Evolutionary conservation across 2,113 vertebrate genomes (phyloP), one percentile per base, ranked within the genome.

Genomic region (Galemys pyrenaicus): DNA sequence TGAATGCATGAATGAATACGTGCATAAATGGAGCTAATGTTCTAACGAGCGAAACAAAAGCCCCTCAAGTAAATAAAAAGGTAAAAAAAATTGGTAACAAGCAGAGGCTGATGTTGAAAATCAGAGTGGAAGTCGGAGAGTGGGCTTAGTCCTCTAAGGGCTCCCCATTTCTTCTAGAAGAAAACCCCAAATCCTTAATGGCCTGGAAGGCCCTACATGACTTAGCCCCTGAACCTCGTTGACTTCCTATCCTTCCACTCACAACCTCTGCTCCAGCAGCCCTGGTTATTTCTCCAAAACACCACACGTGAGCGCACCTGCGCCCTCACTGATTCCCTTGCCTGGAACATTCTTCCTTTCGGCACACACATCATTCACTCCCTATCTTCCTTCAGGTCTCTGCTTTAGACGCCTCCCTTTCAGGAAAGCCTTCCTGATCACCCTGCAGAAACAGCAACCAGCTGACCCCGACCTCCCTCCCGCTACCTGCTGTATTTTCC

Each of bases 201-300:
- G 67, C 28, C 39, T 46, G 54, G 6, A 24, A 79, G 73, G 41
- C 71, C 77, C 22, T 15, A 0, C 1, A 0, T 1, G 15, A 15
- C 22, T n/a, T 2, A 26, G 15, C 22, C 7, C 20, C 35, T 6
- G 17, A 24, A 20, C 20, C 11, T 28, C 0, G 5, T 2, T 28
- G 9, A 41, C 73, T 54, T 41, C 3, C 16, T 35, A 5, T n/a
- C 65, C n/a, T n/a, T 10, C 32, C 16, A 1, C 0, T 49, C 35
- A 6, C 32, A 32, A n/a, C 49, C 70, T 89, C 60, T n/a, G 64
- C 51, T 35, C 56, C 49, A 49, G 20, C 12, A 17, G 17, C 19
- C 2, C 44, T 13, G 37, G 64, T 22, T 56, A 22, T 56, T 11
- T n/a, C 49, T 78, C 5, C 13, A 26, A 20, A 3, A 24, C 37